Conservation (phyloP, 2,888 invertebrate species). For the Rhingia campestris region DNA sequence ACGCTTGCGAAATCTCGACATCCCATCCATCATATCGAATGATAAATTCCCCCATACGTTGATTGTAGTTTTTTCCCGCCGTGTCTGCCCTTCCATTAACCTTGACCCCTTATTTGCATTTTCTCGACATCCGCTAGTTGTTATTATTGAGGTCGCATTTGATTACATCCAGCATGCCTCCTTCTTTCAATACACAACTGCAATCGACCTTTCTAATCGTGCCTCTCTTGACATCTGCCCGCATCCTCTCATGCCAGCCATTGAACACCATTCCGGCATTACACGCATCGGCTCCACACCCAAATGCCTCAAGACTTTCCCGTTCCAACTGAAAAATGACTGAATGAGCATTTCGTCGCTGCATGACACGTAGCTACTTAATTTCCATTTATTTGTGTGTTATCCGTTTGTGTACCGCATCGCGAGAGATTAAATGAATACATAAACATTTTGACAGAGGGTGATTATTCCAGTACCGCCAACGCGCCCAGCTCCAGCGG, state of each 20-base stretch:
- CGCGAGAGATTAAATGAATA: conserved; percentile 60
- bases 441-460: conserved; percentile 64
- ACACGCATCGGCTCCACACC: neutral
- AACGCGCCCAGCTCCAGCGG: conserved; percentile 7
- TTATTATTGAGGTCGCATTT: neutral
- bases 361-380: conserved; percentile 51
- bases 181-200: neutral
- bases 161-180: neutral
- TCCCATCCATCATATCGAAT: too few species aligned
- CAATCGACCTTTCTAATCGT: conserved; percentile 18
- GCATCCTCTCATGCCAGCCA: conserved; percentile 3
- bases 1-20: too few species aligned
- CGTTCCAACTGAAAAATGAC: conserved; percentile 32
- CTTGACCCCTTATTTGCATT: neutral
- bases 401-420: conserved; percentile 42
- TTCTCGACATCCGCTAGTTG: neutral
- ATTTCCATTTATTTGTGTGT: conserved; percentile 60
- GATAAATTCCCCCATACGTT: too few species aligned
- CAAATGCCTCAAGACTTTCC: conserved; percentile 5
- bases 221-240: neutral
- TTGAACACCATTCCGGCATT: neutral
- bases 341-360: conserved; percentile 57
- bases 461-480: conserved; percentile 39
- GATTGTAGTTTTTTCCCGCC: too few species aligned
- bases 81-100: too few species aligned